A percentile compares a stretch with the other conserved stretches of the same genome.
Conservation (phyloP, 1,140 invertebrate species). For the Bombyx mori region DNA sequence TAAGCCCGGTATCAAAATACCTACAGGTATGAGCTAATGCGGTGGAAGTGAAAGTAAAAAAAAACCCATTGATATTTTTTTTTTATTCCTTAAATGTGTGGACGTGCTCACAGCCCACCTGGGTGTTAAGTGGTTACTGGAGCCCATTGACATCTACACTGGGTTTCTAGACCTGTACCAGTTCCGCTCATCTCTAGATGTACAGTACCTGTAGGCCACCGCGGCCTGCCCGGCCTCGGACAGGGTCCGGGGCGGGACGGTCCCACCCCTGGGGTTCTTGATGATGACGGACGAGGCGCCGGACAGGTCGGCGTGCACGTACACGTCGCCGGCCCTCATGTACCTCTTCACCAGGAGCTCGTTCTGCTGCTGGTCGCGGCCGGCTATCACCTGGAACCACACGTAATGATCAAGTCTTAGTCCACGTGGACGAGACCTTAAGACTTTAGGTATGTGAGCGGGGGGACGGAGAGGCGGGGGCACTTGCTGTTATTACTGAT, state of each 20-base stretch:
- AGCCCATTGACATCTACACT: neutral
- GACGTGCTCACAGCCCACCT: no score
- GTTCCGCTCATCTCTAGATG: neutral
- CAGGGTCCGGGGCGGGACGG: constrained; percentile 93
- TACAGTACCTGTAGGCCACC: constrained; percentile 88
- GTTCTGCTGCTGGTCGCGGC: constrained; percentile 98
- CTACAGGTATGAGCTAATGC: no score
- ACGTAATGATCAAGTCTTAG: no score
- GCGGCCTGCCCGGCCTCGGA: constrained; percentile 98
- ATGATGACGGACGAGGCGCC: constrained; percentile 96
- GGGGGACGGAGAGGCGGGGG: no score
- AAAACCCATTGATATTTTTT: no score
- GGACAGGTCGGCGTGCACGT: constrained; percentile 95
- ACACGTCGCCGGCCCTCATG: constrained; percentile 86
- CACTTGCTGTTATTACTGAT: no score
- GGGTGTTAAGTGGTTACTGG: no score
- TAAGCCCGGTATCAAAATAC: no score
- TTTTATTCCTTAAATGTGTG: no score
- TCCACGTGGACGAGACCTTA: no score
- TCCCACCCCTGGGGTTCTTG: constrained; percentile 84
- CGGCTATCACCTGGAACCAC: constrained; percentile 82
- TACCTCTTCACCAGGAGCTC: constrained; percentile 97
- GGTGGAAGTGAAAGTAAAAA: no score
- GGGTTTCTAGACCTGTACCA: neutral
- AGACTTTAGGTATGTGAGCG: no score